Evolutionary conservation across 2,113 vertebrate genomes (phyloP).

Genomic region (Panthera uncia): DNA sequence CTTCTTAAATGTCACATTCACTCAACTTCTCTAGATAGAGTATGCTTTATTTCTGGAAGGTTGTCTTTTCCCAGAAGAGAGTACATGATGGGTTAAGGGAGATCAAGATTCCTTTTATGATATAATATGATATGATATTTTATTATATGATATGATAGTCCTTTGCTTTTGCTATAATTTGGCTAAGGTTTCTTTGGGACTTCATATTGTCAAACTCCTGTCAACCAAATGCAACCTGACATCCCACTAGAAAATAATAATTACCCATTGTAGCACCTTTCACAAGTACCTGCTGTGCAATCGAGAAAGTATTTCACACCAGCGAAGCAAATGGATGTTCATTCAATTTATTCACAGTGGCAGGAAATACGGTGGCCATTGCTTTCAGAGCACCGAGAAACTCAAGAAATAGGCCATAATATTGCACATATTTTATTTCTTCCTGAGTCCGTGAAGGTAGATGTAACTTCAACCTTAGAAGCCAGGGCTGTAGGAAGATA

Average conservation of each 20-base stretch:
- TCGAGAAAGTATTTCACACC: slow-evolving; percentile 74
- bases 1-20: slow-evolving; percentile 9
- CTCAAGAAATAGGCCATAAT: not conserved
- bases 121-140: not conserved
- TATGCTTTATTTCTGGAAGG: not conserved
- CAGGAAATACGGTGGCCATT: not conserved
- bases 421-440: not conserved
- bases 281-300: slow-evolving; percentile 64
- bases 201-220: slow-evolving; percentile 62
- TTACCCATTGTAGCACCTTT: slow-evolving; percentile 74
- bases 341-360: slow-evolving; percentile 53
- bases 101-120: slow-evolving; percentile 74
- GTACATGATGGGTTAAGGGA: slow-evolving; percentile 53
- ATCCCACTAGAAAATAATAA: slow-evolving; percentile 81
- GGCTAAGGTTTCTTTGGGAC: slow-evolving; percentile 74
- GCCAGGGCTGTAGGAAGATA: not conserved
- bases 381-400: slow-evolving; percentile 9
- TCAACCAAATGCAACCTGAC: slow-evolving; percentile 77
- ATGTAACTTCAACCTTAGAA: not conserved
- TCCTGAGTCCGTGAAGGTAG: not conserved
- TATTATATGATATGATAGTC: slow-evolving; percentile 66
- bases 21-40: not conserved
- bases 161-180: slow-evolving; percentile 76
- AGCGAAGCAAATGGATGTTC: slow-evolving; percentile 31
- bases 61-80: slow-evolving; percentile 49